Percentiles rank a stretch among this genome's conserved stretches.
Conservation (phyloP, 2,113 vertebrate species). For the Rhombomys opimus region DNA sequence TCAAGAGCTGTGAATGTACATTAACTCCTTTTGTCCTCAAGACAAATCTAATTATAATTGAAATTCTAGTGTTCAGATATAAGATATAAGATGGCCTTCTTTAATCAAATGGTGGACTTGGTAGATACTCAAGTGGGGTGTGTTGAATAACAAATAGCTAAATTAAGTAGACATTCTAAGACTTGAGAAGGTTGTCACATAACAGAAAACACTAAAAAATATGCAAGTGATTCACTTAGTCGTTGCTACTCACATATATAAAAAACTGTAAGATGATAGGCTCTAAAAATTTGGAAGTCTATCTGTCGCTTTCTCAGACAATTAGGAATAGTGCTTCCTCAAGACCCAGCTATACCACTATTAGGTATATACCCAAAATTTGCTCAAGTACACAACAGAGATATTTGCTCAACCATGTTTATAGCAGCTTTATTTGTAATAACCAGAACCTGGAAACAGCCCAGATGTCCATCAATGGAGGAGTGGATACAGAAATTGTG, state of each 20-base stretch:
- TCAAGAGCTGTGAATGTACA: background rate
- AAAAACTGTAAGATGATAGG: background rate
- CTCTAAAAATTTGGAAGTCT: background rate
- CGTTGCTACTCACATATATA: background rate
- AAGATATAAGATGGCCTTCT: background rate
- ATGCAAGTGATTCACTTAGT: background rate
- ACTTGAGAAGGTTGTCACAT: background rate
- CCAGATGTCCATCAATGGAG: no score
- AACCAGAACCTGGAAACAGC: no score
- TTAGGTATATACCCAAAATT: no score
- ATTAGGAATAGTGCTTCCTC: no score
- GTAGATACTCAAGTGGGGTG: background rate
- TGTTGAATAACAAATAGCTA: background rate
- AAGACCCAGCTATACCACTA: no score
- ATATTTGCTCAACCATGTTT: no score
- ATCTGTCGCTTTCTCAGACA: no score
- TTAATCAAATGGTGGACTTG: background rate
- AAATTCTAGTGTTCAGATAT: background rate
- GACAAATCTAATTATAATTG: background rate
- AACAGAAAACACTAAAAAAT: background rate
- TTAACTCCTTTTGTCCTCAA: background rate
- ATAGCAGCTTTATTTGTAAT: no score
- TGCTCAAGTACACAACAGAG: no score
- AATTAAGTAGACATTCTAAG: background rate
- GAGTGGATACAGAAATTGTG: no score